Conservation (phyloP, 2,888 invertebrate genomes). For the Cheilosia variabilis region DNA sequence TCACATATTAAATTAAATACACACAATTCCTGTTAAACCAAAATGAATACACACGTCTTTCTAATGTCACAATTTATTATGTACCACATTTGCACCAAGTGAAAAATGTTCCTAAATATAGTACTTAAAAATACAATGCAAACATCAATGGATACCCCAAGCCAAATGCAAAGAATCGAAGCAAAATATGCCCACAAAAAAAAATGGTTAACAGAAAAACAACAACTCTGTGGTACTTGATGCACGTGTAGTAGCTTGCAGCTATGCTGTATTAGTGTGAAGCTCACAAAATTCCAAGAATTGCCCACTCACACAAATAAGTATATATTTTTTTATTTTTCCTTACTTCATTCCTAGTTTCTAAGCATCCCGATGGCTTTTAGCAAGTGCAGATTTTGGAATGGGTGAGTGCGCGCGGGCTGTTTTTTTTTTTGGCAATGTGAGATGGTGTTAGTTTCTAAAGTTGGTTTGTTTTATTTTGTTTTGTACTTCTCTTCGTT, state of each 20-base stretch:
- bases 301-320: conserved; percentile 26
- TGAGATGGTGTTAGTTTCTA: conserved; percentile 19
- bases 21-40: no score
- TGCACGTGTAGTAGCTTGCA: conserved; percentile 69
- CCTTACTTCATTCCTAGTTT: conserved; percentile 49
- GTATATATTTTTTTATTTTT: conserved; percentile 17
- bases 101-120: not conserved
- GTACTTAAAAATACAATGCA: conserved; percentile 17
- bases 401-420: conserved; percentile 24
- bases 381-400: conserved; percentile 64
- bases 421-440: conserved; percentile 52
- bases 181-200: conserved; percentile 39
- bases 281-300: conserved; percentile 60
- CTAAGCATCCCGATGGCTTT: conserved; percentile 54
- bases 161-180: conserved; percentile 46
- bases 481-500: conserved; percentile 43
- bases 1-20: no score
- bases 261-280: conserved; percentile 57
- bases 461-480: conserved; percentile 37
- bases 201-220: conserved; percentile 10
- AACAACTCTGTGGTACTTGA: conserved; percentile 29
- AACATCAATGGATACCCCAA: conserved; percentile 40
- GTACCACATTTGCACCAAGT: not conserved
- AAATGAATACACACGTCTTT: no score
- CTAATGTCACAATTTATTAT: no score